These are phyloP conservation scores for Cryptotis parvus DNA, from an alignment of 2,113 vertebrate species.

Conservation along the genomic window DNA sequence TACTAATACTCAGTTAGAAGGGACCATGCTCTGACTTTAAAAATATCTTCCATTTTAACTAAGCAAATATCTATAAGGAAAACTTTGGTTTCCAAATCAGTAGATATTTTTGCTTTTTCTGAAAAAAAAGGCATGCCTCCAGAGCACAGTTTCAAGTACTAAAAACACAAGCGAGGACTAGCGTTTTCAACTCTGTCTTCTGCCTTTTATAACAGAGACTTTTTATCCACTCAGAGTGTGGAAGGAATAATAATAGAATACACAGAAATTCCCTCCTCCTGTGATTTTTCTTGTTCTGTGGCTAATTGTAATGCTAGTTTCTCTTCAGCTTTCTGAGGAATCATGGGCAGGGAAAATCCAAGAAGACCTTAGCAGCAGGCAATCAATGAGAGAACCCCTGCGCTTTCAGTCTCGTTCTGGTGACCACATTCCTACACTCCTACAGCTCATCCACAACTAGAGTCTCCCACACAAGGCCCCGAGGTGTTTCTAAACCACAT, in stretches of 20 bases:
- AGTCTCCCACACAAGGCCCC: neutral
- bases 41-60: constrained; percentile 1
- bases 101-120: neutral
- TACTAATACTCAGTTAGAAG: neutral
- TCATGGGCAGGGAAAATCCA: constrained; percentile 42
- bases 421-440: neutral
- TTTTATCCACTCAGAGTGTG: neutral
- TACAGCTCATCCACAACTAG: neutral
- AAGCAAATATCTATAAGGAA: neutral
- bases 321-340: neutral
- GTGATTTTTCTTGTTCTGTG: neutral
- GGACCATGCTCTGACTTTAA: neutral
- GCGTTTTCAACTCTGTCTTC: neutral
- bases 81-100: neutral
- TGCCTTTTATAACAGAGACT: neutral
- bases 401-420: no score
- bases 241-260: constrained; percentile 10
- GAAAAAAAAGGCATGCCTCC: neutral
- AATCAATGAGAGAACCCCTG: neutral
- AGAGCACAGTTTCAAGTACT: neutral
- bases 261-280: neutral
- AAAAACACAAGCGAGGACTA: neutral
- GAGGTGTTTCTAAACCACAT: neutral
- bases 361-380: neutral
- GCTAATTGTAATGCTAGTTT: neutral